These are phyloP conservation scores for Troides aeacus DNA, from an alignment of 2,888 invertebrate genomes.

Conservation along the genomic window DNA sequence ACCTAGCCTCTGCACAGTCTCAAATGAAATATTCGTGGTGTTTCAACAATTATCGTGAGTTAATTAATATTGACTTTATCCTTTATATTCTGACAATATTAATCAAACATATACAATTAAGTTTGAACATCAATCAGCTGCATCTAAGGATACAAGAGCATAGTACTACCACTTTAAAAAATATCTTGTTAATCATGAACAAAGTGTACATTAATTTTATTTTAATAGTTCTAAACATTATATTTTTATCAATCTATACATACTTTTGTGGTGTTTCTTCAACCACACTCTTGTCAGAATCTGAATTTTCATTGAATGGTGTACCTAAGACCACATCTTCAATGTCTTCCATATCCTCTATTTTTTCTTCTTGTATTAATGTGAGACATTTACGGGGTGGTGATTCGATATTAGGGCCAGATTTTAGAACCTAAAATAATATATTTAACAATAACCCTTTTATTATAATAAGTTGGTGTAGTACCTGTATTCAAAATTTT, in stretches of 20 bases:
- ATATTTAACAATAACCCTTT: background rate
- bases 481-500: background rate
- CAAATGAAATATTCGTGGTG: too few relatives aligned
- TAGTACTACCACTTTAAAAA: too few relatives aligned
- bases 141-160: too few relatives aligned
- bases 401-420: conserved; percentile 43
- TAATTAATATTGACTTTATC: too few relatives aligned
- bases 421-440: conserved; percentile 34
- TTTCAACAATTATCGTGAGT: too few relatives aligned
- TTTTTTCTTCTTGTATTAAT: conserved; percentile 34
- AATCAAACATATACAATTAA: too few relatives aligned
- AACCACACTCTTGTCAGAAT: conserved; percentile 64
- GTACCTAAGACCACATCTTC: conserved; percentile 38
- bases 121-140: too few relatives aligned
- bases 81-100: too few relatives aligned
- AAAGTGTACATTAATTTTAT: background rate
- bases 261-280: conserved; percentile 78
- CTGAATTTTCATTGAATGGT: conserved; percentile 49
- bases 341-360: conserved; percentile 30
- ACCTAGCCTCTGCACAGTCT: too few relatives aligned
- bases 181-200: too few relatives aligned
- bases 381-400: conserved; percentile 47
- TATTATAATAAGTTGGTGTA: background rate
- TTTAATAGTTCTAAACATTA: too few relatives aligned
- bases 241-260: conserved; percentile 31